These are phyloP conservation scores for Acromyrmex heyeri DNA, from an alignment of 1,140 invertebrate genomes.

Conservation along the genomic window DNA sequence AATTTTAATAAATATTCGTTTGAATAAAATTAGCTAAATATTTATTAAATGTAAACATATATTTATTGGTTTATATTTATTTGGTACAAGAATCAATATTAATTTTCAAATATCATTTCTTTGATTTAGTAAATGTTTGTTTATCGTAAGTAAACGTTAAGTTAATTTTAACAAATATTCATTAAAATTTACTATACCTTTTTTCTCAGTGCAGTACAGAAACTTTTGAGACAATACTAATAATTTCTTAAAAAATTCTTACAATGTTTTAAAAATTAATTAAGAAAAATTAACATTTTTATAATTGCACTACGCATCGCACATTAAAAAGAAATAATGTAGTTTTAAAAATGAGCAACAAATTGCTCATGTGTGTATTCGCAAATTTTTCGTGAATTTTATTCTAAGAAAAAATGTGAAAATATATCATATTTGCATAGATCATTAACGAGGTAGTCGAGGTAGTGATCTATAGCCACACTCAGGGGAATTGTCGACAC, in stretches of 20 bases:
- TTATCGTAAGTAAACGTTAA: no score
- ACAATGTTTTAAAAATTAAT: not conserved
- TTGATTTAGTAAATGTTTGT: no score
- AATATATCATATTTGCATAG: not conserved
- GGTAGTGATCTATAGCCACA: not conserved
- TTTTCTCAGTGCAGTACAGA: not conserved
- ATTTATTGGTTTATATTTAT: no score
- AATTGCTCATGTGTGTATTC: not conserved
- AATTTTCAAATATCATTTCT: no score
- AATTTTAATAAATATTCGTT: no score
- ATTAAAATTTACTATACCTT: no score
- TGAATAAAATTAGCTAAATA: no score
- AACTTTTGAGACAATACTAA: not conserved
- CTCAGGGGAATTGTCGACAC: conserved; percentile 49
- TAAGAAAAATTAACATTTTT: not conserved
- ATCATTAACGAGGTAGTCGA: not conserved
- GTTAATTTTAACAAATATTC: no score
- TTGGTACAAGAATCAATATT: no score
- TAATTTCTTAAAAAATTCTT: not conserved
- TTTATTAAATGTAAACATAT: no score
- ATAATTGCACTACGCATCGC: not conserved
- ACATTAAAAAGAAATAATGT: not conserved
- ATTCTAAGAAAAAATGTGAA: not conserved
- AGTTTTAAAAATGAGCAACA: not conserved
- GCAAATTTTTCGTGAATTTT: not conserved